Percentiles rank a stretch among this genome's conserved stretches.
phyloP scores from a whole-genome alignment of 2,113 vertebrate genomes.

The Lichenostomus cassidix region DNA sequence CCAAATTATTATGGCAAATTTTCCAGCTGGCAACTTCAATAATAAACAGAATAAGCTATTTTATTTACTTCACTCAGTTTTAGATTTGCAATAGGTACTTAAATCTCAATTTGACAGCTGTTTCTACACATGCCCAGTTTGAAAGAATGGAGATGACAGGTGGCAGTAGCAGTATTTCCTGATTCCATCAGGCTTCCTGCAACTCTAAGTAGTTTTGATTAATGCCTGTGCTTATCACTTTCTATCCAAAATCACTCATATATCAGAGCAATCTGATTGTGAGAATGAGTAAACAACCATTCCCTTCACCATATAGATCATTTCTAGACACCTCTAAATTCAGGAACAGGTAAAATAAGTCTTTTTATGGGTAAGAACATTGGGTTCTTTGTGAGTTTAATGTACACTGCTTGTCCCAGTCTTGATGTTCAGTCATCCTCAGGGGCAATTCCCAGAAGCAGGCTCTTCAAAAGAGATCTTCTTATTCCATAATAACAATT shows the following conservation, averaged over 20 bases:
- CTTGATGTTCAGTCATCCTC: background rate
- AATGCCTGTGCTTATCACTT: background rate
- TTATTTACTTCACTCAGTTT: background rate
- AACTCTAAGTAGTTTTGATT: background rate
- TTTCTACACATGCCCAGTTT: background rate
- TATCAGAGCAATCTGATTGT: background rate
- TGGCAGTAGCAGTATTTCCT: background rate
- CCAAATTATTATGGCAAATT: background rate
- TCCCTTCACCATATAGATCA: background rate
- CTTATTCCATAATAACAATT: background rate
- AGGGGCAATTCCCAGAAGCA: background rate
- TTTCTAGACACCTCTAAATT: background rate
- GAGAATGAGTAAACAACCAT: background rate
- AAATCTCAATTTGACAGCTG: constrained; percentile 2
- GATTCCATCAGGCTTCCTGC: background rate
- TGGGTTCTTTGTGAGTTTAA: background rate
- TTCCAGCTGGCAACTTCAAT: background rate
- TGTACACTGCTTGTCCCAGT: background rate
- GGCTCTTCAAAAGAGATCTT: background rate
- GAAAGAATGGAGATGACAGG: background rate
- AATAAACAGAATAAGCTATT: background rate
- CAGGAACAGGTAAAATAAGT: background rate
- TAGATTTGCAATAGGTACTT: background rate
- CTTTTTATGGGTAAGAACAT: background rate
- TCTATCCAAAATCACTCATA: background rate